Evolutionary conservation across 2,797 vertebrate species (phyloP).

Genomic region (Eulemur coronatus): DNA sequence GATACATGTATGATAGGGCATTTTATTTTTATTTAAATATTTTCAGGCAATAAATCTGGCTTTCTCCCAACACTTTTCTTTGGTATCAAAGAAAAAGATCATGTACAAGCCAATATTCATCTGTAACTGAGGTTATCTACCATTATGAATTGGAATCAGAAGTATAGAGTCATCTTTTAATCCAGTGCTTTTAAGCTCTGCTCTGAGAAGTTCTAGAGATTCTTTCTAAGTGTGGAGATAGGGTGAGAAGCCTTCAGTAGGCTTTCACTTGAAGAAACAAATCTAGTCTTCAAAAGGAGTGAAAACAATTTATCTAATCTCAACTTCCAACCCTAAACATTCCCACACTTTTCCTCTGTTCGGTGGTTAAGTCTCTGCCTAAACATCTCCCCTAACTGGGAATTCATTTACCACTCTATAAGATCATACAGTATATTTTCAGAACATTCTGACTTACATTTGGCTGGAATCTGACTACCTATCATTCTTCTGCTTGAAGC

Average conservation of each 20-base stretch:
- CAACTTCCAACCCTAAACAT: neutral
- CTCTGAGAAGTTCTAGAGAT: neutral
- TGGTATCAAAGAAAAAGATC: neutral
- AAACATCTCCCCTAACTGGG: neutral
- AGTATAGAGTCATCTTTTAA: neutral
- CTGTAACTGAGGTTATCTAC: neutral
- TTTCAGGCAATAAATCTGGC: neutral
- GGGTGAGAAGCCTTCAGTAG: neutral
- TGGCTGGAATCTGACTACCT: neutral
- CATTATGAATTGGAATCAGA: neutral
- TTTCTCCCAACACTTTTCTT: neutral
- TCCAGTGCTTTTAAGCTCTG: neutral
- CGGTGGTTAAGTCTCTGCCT: neutral
- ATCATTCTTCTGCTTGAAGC: neutral
- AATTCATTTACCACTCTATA: neutral
- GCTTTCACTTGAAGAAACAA: neutral
- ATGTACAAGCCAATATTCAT: neutral
- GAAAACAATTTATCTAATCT: slow-evolving; percentile 15
- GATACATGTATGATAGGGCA: neutral
- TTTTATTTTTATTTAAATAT: slow-evolving; percentile 32
- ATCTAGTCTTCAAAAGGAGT: slow-evolving; percentile 27
- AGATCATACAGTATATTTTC: neutral
- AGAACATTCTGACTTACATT: slow-evolving; percentile 20
- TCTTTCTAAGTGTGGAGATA: neutral
- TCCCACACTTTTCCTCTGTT: neutral